A percentile compares a stretch with the other conserved stretches of the same genome.
phyloP scores from a whole-genome alignment of 2,888 invertebrate genomes.

The Julus scanicus region DNA sequence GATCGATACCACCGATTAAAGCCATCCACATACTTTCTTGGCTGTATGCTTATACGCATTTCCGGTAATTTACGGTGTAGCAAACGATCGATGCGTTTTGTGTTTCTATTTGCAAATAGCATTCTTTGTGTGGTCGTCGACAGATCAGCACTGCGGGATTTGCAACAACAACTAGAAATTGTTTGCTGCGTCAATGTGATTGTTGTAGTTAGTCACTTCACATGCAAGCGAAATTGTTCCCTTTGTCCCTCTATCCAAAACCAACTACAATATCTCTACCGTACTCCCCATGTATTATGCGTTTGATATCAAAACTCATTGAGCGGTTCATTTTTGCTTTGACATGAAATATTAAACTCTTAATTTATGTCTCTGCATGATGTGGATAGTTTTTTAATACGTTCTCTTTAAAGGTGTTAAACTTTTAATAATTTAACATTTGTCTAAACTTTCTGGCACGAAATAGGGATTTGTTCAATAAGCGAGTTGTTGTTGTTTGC shows the following conservation, averaged over 20 bases:
- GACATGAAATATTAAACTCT: too few species aligned
- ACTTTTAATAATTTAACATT: too few species aligned
- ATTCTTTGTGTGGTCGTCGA: conserved; percentile 32
- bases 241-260: background rate
- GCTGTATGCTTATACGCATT: conserved; percentile 9
- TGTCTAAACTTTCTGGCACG: too few species aligned
- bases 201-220: background rate
- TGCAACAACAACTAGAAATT: background rate
- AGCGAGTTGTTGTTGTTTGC: too few species aligned
- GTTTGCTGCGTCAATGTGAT: background rate
- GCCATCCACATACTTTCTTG: conserved; percentile 28
- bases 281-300: too few species aligned
- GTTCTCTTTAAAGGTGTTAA: too few species aligned
- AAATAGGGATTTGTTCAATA: too few species aligned
- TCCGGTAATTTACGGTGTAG: conserved; percentile 44
- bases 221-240: background rate
- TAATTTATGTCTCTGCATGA: too few species aligned
- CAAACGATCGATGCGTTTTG: conserved; percentile 6
- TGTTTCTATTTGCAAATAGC: conserved; percentile 41
- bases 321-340: too few species aligned
- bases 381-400: too few species aligned
- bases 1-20: conserved; percentile 45
- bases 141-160: conserved; percentile 11
- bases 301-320: too few species aligned
- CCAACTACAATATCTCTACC: too few species aligned